Evolutionary conservation across 2,888 invertebrate species (phyloP).

Genomic region (Drosophila parthenogenetica): DNA sequence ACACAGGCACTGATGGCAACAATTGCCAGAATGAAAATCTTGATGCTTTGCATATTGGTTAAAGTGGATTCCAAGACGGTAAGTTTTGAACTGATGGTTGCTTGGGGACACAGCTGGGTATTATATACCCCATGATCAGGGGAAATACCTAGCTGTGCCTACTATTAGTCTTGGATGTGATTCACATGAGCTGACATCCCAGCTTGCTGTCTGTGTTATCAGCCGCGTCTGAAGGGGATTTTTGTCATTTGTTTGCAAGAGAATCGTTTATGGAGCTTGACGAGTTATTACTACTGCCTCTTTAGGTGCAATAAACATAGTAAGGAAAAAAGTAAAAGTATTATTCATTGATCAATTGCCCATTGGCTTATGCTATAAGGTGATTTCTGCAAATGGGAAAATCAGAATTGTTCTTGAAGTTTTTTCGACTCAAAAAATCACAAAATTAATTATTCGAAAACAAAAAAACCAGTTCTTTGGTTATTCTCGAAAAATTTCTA

Average conservation of each 20-base stretch:
- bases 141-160: conserved; percentile 36
- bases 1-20: conserved; percentile 53
- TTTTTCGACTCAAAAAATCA: too few relatives aligned
- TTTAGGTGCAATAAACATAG: too few relatives aligned
- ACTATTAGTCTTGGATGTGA: conserved; percentile 11
- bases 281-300: neutral
- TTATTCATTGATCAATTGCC: too few relatives aligned
- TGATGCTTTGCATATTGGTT: conserved; percentile 57
- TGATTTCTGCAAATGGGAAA: too few relatives aligned
- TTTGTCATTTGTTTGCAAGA: neutral
- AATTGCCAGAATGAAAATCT: conserved; percentile 53
- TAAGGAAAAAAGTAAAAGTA: too few relatives aligned
- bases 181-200: conserved; percentile 31
- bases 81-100: conserved; percentile 47
- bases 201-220: conserved; percentile 27
- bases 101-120: conserved; percentile 1
- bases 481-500: too few relatives aligned
- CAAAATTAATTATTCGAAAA: too few relatives aligned
- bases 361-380: too few relatives aligned
- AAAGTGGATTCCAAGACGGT: conserved; percentile 26
- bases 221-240: conserved; percentile 11
- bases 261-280: neutral
- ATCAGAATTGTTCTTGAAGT: too few relatives aligned
- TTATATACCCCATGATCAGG: conserved; percentile 52
- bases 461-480: too few relatives aligned